Evolutionary conservation across 2,888 invertebrate species (phyloP), one percentile per base, ranked within the genome.

Genomic region (Latheticus oryzae): DNA sequence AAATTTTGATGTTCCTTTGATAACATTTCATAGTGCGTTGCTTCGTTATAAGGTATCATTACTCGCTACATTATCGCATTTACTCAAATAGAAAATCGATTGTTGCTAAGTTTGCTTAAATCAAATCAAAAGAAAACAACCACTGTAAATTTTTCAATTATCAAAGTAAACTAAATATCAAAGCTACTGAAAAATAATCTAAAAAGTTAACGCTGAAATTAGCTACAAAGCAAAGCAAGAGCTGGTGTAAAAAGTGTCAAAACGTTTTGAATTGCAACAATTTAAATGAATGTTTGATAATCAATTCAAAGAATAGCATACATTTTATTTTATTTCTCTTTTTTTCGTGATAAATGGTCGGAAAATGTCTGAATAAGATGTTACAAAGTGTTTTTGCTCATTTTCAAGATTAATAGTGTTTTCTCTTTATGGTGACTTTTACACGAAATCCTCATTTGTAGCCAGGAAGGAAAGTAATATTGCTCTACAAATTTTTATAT

Each of bases 341-440:
- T 26, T 40, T 13, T 8, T 11, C 7, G 12, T 64, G 65, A 67
- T 62, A 67, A 67, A 67, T 67, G 65, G 54, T 53, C 40, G 17
- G 47, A 53, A 54, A 40, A 62, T 57, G 64, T 65, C 67, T 59
- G 57, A 67, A 61, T 64, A 64, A 64, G 65, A 65, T 67, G 67
- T 64, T 65, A 63, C 64, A 61, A 48, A 50, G 62, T 63, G 64
- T 65, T 67, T 65, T 65, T 65, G 63, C 67, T 65, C 67, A 62
- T 67, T 67, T 65, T 64, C 65, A 67, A 67, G 67, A 67, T 67
- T 67, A 65, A 67, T 67, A 65, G 65, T 54, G 53, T 58, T 57
- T 53, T 38, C 32, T 47, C 43, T 26, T 42, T 19, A 51, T 43
- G 54, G 38, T 43, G 58, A 58, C 54, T 57, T 60, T 58, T 58